Conservation (phyloP, 2,888 invertebrate species). For the Sylvicola cinctus region DNA sequence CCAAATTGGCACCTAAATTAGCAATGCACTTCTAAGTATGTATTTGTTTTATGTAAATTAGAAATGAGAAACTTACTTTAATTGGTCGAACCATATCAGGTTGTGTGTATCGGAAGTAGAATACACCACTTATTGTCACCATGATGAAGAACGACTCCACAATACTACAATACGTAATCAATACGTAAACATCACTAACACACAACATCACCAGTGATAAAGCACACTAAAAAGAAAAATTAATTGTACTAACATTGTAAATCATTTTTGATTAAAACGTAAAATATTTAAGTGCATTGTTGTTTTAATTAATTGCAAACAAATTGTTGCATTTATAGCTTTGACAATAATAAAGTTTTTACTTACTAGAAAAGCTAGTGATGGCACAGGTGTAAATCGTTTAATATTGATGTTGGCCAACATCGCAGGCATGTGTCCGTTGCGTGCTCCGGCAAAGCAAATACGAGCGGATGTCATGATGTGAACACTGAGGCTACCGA, state of each 20-base stretch:
- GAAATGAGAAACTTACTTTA: slow-evolving; percentile 32
- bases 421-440: slow-evolving; percentile 68
- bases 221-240: slow-evolving; percentile 39
- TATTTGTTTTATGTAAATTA: too few species aligned
- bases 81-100: slow-evolving; percentile 70
- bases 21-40: slow-evolving; percentile 10
- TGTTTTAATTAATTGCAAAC: too few species aligned
- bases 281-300: not conserved
- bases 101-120: slow-evolving; percentile 61
- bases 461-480: slow-evolving; percentile 89
- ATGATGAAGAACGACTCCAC: slow-evolving; percentile 86
- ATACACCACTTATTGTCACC: slow-evolving; percentile 62
- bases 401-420: slow-evolving; percentile 58
- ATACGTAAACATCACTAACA: slow-evolving; percentile 60
- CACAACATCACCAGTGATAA: slow-evolving; percentile 69
- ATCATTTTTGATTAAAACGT: not conserved
- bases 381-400: slow-evolving; percentile 58
- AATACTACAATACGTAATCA: slow-evolving; percentile 81
- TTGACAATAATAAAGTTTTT: too few species aligned
- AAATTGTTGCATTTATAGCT: too few species aligned
- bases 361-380: slow-evolving; percentile 63
- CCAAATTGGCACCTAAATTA: slow-evolving; percentile 45
- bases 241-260: slow-evolving; percentile 1
- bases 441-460: slow-evolving; percentile 79
- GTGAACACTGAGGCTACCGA: slow-evolving; percentile 85